Conservation (phyloP, 2,888 invertebrate species). For the Tanypteryx hageni region DNA sequence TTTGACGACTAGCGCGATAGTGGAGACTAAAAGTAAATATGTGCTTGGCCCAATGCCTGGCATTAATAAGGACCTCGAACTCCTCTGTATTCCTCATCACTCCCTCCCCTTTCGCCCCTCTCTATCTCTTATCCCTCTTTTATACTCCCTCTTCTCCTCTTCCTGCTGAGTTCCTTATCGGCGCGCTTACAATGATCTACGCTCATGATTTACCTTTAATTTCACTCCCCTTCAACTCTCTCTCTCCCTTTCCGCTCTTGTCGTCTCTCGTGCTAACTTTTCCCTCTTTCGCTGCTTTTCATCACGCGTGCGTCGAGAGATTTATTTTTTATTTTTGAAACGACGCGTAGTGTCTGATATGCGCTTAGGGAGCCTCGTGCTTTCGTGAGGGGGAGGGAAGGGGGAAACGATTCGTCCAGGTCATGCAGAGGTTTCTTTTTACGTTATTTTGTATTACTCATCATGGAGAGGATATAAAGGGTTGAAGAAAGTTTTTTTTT, state of each 20-base stretch:
- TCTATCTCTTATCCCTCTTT: too few species aligned
- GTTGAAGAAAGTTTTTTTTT: not conserved
- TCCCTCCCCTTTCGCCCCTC: too few species aligned
- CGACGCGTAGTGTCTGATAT: not conserved
- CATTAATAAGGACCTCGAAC: not conserved
- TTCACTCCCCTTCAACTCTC: too few species aligned
- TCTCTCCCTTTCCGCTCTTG: too few species aligned
- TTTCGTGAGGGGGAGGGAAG: not conserved
- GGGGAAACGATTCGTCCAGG: not conserved
- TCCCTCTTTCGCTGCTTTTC: not conserved
- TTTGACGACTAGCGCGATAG: not conserved
- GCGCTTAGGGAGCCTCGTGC: not conserved
- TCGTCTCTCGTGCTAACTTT: not conserved
- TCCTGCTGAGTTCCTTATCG: too few species aligned
- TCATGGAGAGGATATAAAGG: not conserved
- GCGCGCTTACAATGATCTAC: too few species aligned
- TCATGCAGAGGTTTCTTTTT: slow-evolving; percentile 9
- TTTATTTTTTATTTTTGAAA: not conserved
- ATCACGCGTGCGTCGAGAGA: not conserved
- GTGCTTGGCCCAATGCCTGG: slow-evolving; percentile 7
- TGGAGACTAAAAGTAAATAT: not conserved
- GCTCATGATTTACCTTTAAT: too few species aligned
- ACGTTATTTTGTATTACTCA: not conserved
- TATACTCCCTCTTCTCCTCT: too few species aligned
- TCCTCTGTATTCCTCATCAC: not conserved